Conservation (phyloP, 2,113 vertebrate genomes). For the Stigmatopora argus region DNA sequence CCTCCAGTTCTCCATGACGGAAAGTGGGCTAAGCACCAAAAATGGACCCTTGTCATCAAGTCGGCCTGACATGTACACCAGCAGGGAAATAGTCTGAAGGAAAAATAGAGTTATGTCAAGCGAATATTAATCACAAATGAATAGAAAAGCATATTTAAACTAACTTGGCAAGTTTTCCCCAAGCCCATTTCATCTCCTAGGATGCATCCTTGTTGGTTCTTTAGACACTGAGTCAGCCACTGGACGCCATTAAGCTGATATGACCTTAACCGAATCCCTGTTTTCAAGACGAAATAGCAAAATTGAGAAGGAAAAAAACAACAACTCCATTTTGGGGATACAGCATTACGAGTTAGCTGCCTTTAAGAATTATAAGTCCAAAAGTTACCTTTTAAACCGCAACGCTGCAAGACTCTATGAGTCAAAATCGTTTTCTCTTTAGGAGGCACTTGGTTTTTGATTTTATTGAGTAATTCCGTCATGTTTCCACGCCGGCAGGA, state of each 20-base stretch:
- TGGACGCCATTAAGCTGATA: conserved; percentile 85
- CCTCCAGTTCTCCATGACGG: conserved; percentile 86
- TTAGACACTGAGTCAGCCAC: conserved; percentile 76
- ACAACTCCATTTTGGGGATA: background rate
- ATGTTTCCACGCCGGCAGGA: conserved; percentile 29
- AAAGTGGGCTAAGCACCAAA: conserved; percentile 85
- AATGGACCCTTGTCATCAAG: conserved; percentile 71
- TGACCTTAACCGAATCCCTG: conserved; percentile 76
- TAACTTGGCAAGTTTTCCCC: conserved; percentile 93
- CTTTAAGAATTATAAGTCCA: background rate
- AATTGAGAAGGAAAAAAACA: background rate
- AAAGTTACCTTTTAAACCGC: conserved; percentile 61
- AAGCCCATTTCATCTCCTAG: conserved; percentile 94
- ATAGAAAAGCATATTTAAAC: background rate
- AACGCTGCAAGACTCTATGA: conserved; percentile 53
- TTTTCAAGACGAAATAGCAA: background rate
- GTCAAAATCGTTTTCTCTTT: conserved; percentile 38
- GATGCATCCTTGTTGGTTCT: conserved; percentile 80
- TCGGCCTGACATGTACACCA: conserved; percentile 76
- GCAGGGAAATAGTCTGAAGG: conserved; percentile 79
- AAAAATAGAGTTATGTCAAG: too few species aligned
- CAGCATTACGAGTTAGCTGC: background rate
- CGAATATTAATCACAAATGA: background rate
- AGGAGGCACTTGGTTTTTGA: conserved; percentile 33
- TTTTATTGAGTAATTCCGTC: conserved; percentile 43